These are phyloP conservation scores for Cnemophilus loriae DNA, from an alignment of 2,113 vertebrate species.

Conservation along the genomic window DNA sequence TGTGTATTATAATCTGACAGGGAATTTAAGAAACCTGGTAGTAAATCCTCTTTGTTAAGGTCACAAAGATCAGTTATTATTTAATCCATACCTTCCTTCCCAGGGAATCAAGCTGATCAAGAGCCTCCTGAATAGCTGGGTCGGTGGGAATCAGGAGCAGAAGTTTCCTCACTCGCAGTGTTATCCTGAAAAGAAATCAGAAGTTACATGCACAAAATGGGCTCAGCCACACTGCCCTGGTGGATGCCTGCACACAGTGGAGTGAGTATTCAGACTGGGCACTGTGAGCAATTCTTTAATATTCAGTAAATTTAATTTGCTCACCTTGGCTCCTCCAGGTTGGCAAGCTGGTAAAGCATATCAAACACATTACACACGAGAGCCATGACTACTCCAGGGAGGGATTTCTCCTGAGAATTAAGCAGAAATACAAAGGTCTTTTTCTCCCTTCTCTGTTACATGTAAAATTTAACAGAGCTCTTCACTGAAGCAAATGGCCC, in stretches of 20 bases:
- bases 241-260: not conserved
- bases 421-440: not conserved
- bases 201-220: not conserved
- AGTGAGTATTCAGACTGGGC: not conserved
- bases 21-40: not conserved
- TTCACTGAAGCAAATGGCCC: not conserved
- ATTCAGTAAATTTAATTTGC: not conserved
- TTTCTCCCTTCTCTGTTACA: not conserved
- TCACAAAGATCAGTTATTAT: not conserved
- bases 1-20: not conserved
- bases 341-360: constrained; percentile 98
- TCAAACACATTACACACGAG: constrained; percentile 97
- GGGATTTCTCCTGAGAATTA: constrained; percentile 89
- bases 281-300: not conserved
- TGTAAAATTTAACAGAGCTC: not conserved
- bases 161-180: constrained; percentile 90
- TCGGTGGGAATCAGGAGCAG: constrained; percentile 95
- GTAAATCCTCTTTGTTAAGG: not conserved
- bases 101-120: constrained; percentile 84
- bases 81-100: constrained; percentile 77
- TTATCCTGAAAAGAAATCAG: constrained; percentile 81
- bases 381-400: constrained; percentile 98
- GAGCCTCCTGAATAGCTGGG: constrained; percentile 95
- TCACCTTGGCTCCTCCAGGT: constrained; percentile 94
- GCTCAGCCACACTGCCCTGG: not conserved